phyloP scores from a whole-genome alignment of 2,888 invertebrate species.

The Macropis europaea region DNA sequence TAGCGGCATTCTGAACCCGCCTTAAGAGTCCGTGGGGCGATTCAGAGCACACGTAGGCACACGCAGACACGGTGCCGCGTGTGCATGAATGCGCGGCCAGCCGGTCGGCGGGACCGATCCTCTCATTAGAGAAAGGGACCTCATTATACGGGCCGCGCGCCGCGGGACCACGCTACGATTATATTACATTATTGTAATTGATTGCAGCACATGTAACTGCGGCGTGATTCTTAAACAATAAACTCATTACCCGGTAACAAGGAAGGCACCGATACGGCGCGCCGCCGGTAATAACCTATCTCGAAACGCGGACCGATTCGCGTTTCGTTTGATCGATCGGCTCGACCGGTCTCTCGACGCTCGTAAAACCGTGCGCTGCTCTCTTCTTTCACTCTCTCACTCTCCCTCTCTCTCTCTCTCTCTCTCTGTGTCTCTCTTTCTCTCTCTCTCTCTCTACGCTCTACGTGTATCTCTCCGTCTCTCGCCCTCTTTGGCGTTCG shows the following conservation, averaged over 20 bases:
- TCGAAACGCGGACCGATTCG: conserved; percentile 58
- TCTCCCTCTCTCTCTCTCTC: conserved; percentile 2
- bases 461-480: too few species aligned
- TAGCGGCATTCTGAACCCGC: too few species aligned
- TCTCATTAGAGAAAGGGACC: conserved; percentile 71
- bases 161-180: conserved; percentile 67
- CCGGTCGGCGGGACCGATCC: conserved; percentile 49
- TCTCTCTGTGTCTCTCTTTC: neutral
- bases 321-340: conserved; percentile 65
- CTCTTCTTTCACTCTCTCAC: conserved; percentile 10
- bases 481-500: too few species aligned
- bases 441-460: conserved; percentile 8
- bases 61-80: neutral
- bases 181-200: conserved; percentile 77
- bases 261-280: conserved; percentile 57
- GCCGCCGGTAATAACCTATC: conserved; percentile 67
- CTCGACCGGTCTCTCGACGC: conserved; percentile 47
- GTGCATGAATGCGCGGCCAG: conserved; percentile 21
- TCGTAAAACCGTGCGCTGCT: conserved; percentile 50
- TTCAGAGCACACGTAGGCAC: conserved; percentile 8
- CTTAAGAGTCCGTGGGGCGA: conserved; percentile 9
- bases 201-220: conserved; percentile 70
- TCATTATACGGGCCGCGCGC: conserved; percentile 66
- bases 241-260: conserved; percentile 73
- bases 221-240: conserved; percentile 74